Evolutionary conservation across 2,113 vertebrate species (phyloP).

Genomic region (Entosphenus tridentatus): DNA sequence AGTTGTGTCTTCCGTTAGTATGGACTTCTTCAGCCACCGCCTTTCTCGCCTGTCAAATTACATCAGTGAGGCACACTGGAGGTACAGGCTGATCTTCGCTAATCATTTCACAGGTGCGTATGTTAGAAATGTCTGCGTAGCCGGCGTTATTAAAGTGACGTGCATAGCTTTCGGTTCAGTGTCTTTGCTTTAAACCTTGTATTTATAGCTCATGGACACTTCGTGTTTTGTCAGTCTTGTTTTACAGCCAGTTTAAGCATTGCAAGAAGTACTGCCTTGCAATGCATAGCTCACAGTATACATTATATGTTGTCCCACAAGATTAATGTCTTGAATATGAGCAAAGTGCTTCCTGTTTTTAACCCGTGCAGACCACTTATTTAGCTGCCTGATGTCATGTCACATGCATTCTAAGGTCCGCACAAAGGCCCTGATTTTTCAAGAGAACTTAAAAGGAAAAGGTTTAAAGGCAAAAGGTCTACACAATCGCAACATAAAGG

Average conservation of each 20-base stretch:
- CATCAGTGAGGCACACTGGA: conserved; percentile 76
- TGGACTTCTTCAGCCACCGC: conserved; percentile 33
- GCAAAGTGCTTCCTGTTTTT: too few species aligned
- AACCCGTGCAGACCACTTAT: too few species aligned
- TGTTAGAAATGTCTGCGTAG: background rate
- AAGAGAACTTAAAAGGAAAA: too few species aligned
- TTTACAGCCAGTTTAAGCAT: background rate
- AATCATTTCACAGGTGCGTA: conserved; percentile 41
- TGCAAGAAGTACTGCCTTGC: background rate
- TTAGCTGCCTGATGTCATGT: too few species aligned
- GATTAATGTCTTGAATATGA: too few species aligned
- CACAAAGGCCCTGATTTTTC: too few species aligned
- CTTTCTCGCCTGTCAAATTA: conserved; percentile 52
- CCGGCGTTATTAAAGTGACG: background rate
- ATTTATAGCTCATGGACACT: background rate
- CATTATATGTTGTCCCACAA: too few species aligned
- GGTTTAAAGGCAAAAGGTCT: too few species aligned
- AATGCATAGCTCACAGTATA: too few species aligned
- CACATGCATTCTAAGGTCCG: too few species aligned
- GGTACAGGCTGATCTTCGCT: conserved; percentile 59
- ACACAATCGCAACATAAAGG: too few species aligned
- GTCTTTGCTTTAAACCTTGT: conserved; percentile 1
- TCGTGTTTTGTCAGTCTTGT: background rate
- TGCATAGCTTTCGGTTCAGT: background rate
- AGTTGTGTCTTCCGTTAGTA: conserved; percentile 31